These are phyloP conservation scores for Agonopterix arenella DNA, from an alignment of 2,888 invertebrate species.

Conservation along the genomic window DNA sequence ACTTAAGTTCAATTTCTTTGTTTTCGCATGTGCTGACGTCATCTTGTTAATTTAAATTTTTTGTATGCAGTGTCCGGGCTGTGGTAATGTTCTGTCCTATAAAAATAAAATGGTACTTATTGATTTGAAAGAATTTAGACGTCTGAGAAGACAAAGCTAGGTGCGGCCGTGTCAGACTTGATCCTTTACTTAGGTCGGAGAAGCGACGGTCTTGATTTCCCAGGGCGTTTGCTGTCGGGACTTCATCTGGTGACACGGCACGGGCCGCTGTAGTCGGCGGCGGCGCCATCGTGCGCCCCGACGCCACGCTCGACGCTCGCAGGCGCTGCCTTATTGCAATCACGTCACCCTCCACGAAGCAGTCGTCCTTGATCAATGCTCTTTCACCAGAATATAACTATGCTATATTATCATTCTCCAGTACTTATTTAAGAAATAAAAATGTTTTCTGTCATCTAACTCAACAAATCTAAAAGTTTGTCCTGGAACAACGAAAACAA, in stretches of 20 bases:
- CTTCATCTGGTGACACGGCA: conserved; percentile 34
- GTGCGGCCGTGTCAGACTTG: conserved; percentile 12
- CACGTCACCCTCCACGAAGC: conserved; percentile 23
- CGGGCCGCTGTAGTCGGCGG: conserved; percentile 6
- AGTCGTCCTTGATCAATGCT: conserved; percentile 2
- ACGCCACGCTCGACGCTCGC: conserved; percentile 7
- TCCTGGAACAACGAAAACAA: too few species aligned
- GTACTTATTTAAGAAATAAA: too few species aligned
- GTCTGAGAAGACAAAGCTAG: conserved; percentile 12
- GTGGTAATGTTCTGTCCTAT: too few species aligned
- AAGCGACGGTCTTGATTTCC: conserved; percentile 60
- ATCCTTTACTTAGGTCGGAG: conserved; percentile 15
- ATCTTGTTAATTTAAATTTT: too few species aligned
- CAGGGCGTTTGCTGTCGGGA: conserved; percentile 50
- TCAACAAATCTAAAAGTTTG: too few species aligned
- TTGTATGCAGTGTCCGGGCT: too few species aligned
- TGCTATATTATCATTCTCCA: too few species aligned
- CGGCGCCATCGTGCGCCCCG: conserved; percentile 6
- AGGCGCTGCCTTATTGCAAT: conserved; percentile 35
- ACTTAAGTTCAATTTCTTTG: too few species aligned
- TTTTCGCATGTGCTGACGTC: too few species aligned
- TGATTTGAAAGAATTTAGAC: conserved; percentile 3
- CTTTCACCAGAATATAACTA: neutral
- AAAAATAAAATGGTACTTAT: neutral
- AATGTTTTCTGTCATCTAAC: too few species aligned